A percentile compares a stretch with the other conserved stretches of the same genome.
phyloP scores from a whole-genome alignment of 2,888 invertebrate species.

The Automeris io region DNA sequence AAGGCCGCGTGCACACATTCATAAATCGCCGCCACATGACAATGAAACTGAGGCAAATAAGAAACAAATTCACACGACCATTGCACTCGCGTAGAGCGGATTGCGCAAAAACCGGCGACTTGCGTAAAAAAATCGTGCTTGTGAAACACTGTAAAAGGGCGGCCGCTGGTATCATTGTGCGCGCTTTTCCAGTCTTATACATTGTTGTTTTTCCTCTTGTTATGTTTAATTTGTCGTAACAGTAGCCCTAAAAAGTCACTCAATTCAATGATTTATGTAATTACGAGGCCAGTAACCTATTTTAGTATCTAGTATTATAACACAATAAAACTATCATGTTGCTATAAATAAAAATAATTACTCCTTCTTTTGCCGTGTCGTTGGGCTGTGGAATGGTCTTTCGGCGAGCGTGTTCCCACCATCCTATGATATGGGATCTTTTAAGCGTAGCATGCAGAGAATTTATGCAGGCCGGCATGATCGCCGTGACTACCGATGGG shows the following conservation, averaged over 20 bases:
- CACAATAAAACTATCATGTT: no score
- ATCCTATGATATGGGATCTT: no score
- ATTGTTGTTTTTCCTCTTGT: constrained; percentile 8
- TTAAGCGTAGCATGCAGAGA: no score
- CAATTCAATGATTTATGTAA: neutral
- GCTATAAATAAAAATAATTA: no score
- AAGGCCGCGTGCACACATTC: constrained; percentile 35
- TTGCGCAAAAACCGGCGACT: constrained; percentile 50
- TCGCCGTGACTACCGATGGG: no score
- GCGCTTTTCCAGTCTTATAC: constrained; percentile 2
- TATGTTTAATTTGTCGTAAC: constrained; percentile 3
- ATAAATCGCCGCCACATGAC: constrained; percentile 47
- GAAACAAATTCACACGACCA: constrained; percentile 57
- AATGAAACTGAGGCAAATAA: constrained; percentile 54
- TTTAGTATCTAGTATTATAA: no score
- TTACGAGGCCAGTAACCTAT: neutral
- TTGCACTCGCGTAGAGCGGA: constrained; percentile 32
- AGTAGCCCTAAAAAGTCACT: neutral
- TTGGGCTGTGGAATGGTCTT: no score
- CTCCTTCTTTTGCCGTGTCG: no score
- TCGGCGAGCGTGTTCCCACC: no score
- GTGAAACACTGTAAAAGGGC: constrained; percentile 6
- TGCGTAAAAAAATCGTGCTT: constrained; percentile 29
- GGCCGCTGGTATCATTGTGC: constrained; percentile 2
- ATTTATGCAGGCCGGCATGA: no score